phyloP scores from a whole-genome alignment of 2,797 vertebrate species.

The Philypnodon macrostomus region DNA sequence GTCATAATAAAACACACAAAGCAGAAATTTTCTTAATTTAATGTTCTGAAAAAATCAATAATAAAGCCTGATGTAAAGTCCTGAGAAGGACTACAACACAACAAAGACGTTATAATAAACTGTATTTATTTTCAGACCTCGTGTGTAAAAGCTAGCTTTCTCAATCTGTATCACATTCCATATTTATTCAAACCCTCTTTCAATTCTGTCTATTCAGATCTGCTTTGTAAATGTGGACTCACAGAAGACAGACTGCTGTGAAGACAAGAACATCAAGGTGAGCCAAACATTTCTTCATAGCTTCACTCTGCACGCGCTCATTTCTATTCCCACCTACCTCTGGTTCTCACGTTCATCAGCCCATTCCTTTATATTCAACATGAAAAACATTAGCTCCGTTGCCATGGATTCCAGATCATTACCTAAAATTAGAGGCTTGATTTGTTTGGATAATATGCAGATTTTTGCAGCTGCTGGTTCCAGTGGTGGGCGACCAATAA shows the following conservation, averaged over 20 bases:
- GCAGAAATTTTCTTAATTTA: too few relatives aligned
- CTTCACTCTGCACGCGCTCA: not conserved
- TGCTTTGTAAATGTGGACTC: constrained; percentile 92
- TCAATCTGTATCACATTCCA: too few relatives aligned
- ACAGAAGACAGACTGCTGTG: constrained; percentile 71
- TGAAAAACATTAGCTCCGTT: constrained; percentile 37
- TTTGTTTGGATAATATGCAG: constrained; percentile 57
- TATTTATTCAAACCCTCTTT: not conserved
- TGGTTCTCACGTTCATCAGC: constrained; percentile 15
- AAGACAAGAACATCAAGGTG: constrained; percentile 87
- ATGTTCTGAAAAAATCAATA: too few relatives aligned
- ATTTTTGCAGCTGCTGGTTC: constrained; percentile 40
- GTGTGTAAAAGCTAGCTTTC: too few relatives aligned
- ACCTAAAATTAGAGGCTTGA: constrained; percentile 50
- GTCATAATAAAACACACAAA: too few relatives aligned
- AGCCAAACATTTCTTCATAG: constrained; percentile 21
- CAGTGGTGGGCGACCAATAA: constrained; percentile 36
- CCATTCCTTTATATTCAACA: constrained; percentile 27
- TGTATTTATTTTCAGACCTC: too few relatives aligned
- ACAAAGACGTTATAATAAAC: too few relatives aligned
- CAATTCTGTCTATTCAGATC: constrained; percentile 76
- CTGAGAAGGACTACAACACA: too few relatives aligned
- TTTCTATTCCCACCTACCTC: constrained; percentile 15
- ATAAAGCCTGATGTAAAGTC: too few relatives aligned
- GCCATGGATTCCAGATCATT: constrained; percentile 64